Evolutionary conservation across 37 sponge, comb jelly and placozoan species (phyloP).

Genomic region (Chondrosia reniformis): DNA sequence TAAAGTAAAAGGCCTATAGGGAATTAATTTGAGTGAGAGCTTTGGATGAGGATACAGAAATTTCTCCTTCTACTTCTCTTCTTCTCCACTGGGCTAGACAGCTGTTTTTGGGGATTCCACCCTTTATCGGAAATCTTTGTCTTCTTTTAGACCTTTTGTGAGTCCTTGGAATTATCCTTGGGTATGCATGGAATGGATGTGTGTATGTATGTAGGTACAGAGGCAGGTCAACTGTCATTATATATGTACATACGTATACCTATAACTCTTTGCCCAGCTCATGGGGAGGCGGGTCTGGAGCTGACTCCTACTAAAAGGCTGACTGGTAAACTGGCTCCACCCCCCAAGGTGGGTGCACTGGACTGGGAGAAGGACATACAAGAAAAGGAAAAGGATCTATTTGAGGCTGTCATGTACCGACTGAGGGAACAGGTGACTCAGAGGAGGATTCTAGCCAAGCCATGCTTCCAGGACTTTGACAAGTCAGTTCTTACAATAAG

Average conservation of each 20-base stretch:
- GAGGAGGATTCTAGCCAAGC: conserved; percentile 73
- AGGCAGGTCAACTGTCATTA: too few relatives aligned
- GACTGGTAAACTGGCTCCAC: not conserved
- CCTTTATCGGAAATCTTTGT: too few relatives aligned
- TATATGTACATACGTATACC: not conserved
- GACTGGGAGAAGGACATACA: conserved; percentile 34
- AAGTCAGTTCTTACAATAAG: too few relatives aligned
- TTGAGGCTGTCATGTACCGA: conserved; percentile 50
- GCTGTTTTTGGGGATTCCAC: too few relatives aligned
- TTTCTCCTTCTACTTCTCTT: not conserved
- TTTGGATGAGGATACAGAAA: too few relatives aligned
- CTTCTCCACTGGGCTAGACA: not conserved
- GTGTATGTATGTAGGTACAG: not conserved
- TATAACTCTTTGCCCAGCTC: not conserved
- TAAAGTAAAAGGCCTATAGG: too few relatives aligned
- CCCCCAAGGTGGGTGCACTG: conserved; percentile 28
- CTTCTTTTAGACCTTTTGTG: too few relatives aligned
- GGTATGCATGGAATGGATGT: not conserved
- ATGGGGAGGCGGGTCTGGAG: conserved; percentile 21
- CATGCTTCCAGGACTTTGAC: conserved; percentile 94
- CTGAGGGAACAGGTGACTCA: conserved; percentile 64
- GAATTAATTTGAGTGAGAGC: too few relatives aligned
- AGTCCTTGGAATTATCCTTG: not conserved
- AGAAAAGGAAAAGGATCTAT: conserved; percentile 25
- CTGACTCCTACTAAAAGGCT: conserved; percentile 4